Evolutionary conservation across 1,140 invertebrate species (phyloP).

Genomic region (Drusus annulatus): DNA sequence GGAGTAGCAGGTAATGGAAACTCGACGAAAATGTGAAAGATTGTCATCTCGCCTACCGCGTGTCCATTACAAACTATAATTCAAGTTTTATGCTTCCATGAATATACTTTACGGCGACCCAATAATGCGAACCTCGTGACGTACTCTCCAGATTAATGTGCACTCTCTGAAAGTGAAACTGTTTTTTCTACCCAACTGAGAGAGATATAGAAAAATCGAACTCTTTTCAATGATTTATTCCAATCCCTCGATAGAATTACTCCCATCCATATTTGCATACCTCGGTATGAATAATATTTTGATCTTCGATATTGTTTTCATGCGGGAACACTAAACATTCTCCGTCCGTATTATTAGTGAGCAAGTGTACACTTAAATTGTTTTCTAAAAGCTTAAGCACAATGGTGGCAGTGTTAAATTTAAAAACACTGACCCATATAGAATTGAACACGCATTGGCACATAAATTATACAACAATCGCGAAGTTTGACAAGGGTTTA

Average conservation of each 20-base stretch:
- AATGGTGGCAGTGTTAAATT: too few species aligned
- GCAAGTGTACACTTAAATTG: background rate
- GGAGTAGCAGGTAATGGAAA: background rate
- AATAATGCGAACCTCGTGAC: conserved; percentile 19
- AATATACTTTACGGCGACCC: conserved; percentile 2
- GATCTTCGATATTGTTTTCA: background rate
- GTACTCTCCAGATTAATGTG: conserved; percentile 10
- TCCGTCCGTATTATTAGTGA: background rate
- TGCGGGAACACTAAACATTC: background rate
- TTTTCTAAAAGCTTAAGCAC: too few species aligned
- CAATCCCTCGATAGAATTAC: background rate
- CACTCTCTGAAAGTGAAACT: conserved; percentile 26
- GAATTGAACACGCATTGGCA: too few species aligned
- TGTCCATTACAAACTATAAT: conserved; percentile 31
- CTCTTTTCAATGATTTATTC: conserved; percentile 7
- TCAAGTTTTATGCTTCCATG: conserved; percentile 25
- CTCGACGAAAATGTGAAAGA: conserved; percentile 2
- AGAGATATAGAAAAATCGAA: conserved; percentile 17
- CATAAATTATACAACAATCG: too few species aligned
- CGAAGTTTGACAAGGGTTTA: too few species aligned
- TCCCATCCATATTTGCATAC: background rate
- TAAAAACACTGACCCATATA: too few species aligned
- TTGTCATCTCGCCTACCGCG: conserved; percentile 11
- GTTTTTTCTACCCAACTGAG: conserved; percentile 2
- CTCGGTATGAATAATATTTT: background rate